phyloP scores from a whole-genome alignment of 2,113 vertebrate genomes.

The Camelus bactrianus region DNA sequence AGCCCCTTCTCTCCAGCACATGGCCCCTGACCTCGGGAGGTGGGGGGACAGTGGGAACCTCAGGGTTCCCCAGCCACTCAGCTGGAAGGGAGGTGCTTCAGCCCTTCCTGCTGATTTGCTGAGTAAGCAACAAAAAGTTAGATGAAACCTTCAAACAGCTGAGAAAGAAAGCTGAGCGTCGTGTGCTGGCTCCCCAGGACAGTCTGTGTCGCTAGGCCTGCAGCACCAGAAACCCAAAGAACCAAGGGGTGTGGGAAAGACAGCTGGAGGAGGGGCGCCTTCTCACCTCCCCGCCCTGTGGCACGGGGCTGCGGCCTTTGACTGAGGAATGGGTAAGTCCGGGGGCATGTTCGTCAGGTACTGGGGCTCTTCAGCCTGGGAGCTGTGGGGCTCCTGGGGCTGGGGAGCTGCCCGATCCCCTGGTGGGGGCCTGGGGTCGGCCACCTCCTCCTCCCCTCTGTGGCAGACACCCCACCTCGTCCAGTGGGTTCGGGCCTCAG shows the following conservation, averaged over 20 bases:
- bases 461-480: background rate
- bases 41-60: too few relatives aligned
- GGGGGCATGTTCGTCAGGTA: background rate
- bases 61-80: background rate
- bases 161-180: background rate
- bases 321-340: background rate
- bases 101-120: background rate
- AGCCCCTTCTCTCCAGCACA: background rate
- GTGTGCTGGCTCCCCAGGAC: background rate
- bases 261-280: background rate
- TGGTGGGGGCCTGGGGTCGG: too few relatives aligned
- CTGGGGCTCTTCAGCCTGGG: accelerated
- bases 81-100: background rate
- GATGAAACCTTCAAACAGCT: background rate
- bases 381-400: background rate
- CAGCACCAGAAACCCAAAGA: background rate
- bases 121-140: background rate
- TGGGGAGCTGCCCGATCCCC: background rate
- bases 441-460: background rate
- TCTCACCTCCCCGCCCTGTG: background rate
- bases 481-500: background rate
- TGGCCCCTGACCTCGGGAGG: background rate
- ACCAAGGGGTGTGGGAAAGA: background rate
- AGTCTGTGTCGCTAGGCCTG: background rate
- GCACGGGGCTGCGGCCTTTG: background rate